Conservation (phyloP, 2,888 invertebrate genomes). For the Morpho helenor region DNA sequence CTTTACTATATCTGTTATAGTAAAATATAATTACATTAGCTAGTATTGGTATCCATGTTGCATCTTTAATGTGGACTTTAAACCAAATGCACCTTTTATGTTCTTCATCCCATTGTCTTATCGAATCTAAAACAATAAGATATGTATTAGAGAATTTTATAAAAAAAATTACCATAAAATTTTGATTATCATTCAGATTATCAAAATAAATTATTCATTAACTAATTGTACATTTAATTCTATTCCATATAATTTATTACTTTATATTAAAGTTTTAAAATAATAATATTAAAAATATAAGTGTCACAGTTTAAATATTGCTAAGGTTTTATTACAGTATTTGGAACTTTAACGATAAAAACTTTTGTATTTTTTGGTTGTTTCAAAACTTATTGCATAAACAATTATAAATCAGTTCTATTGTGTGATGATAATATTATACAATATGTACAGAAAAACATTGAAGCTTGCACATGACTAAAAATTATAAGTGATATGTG, state of each 20-base stretch:
- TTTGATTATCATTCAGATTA: not conserved
- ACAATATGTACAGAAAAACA: no score
- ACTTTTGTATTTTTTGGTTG: not conserved
- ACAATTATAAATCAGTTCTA: no score
- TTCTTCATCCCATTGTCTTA: conserved; percentile 82
- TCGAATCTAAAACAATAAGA: conserved; percentile 77
- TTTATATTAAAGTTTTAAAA: no score
- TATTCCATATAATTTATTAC: not conserved
- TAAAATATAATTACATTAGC: conserved; percentile 75
- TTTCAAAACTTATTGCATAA: not conserved
- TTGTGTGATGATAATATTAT: no score
- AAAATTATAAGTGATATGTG: no score
- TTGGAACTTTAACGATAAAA: not conserved
- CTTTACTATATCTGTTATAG: not conserved
- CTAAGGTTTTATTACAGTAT: no score
- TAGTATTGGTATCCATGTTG: conserved; percentile 87
- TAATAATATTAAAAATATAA: no score
- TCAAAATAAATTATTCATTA: not conserved
- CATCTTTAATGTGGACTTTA: conserved; percentile 83
- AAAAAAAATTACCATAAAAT: not conserved
- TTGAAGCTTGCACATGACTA: no score
- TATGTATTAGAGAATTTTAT: not conserved
- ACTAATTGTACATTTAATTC: not conserved
- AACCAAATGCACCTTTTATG: conserved; percentile 90
- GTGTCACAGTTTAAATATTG: no score